Base-by-base conservation (phyloP, 2,113 vertebrate genomes). In the Rousettus leschenaultii region DNA sequence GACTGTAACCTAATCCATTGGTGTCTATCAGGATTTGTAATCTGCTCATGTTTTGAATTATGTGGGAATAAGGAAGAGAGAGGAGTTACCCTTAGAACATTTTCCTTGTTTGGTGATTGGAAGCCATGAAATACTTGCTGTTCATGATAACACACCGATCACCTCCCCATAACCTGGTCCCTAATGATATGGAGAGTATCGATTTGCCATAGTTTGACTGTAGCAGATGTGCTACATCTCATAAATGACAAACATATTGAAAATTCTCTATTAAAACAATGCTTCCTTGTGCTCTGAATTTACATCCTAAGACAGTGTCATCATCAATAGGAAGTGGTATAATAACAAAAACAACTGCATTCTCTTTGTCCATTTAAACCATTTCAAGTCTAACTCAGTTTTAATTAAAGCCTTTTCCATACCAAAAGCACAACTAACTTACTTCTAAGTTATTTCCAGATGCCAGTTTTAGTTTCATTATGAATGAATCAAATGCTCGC, bases 191-290 rank as follows among this genome's bases (percentile, higher is more conserved):
- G 78, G 33, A 48, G 68, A 91, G 24, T 82, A 94, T 92, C 92
- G 83, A 84, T 97, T 96, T 93, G 86, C 63, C 78, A 91, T 82
- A 89, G 75, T 83, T 74, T 79, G 88, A 70, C 68, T 91, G 28
- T 55, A 86, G 74, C 94, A 86, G 90, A 96, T 92, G 90, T 96
- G 80, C 43, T 92, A 55, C 78, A 89, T 86, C 43, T 74, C 78
- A 74, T 68, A 85, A 95, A 96, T 93, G 88, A 78, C 73, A 93
- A 93, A 94, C 94, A 96, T 89, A 95, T 86, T 97, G 93, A 45
- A 94, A 87, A 96, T 26, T 82, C 45, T 93, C 63, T 43, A 33
- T 65, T 68, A 86, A 63, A 95, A 89, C 82, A 95, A 89, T 93
- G 38, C 19, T 65, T 77, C 43, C 68, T 96, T 96, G 45, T 93